Percentiles rank a stretch among this genome's conserved stretches.
phyloP scores from a whole-genome alignment of 1,140 invertebrate species.

The Trichonephila inaurata region DNA sequence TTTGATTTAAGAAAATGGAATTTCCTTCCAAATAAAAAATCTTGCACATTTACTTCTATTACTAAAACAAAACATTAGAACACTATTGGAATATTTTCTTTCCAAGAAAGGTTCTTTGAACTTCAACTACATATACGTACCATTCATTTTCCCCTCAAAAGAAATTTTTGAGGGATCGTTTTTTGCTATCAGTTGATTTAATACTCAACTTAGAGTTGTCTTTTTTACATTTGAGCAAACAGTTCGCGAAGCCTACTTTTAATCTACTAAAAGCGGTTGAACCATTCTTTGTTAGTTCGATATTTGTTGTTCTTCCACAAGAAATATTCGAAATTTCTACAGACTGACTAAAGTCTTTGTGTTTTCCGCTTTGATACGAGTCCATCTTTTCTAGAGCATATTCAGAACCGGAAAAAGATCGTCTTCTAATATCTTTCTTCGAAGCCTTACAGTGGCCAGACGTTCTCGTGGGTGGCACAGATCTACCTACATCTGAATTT shows the following conservation, averaged over 20 bases:
- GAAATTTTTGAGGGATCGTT: background rate
- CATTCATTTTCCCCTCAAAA: background rate
- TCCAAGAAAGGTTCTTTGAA: too few species aligned
- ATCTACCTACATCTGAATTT: background rate
- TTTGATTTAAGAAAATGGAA: too few species aligned
- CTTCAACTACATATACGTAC: too few species aligned
- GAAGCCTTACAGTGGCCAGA: background rate
- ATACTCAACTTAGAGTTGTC: background rate
- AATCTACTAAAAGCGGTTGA: background rate
- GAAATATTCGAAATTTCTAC: background rate
- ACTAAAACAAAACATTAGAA: too few species aligned
- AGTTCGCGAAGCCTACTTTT: background rate
- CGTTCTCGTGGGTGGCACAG: background rate
- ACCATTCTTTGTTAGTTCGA: background rate
- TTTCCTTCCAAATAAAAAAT: too few species aligned
- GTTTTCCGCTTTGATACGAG: background rate
- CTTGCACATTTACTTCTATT: too few species aligned
- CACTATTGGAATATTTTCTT: too few species aligned
- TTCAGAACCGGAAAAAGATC: background rate
- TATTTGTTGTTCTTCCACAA: background rate
- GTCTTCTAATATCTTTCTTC: background rate
- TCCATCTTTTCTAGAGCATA: background rate
- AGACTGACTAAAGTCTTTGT: slow-evolving; percentile 26
- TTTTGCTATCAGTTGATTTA: background rate
- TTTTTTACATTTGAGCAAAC: background rate